Evolutionary conservation across 1,140 invertebrate genomes (phyloP), one percentile per base, ranked within the genome.

Genomic region (Papilio helenus): DNA sequence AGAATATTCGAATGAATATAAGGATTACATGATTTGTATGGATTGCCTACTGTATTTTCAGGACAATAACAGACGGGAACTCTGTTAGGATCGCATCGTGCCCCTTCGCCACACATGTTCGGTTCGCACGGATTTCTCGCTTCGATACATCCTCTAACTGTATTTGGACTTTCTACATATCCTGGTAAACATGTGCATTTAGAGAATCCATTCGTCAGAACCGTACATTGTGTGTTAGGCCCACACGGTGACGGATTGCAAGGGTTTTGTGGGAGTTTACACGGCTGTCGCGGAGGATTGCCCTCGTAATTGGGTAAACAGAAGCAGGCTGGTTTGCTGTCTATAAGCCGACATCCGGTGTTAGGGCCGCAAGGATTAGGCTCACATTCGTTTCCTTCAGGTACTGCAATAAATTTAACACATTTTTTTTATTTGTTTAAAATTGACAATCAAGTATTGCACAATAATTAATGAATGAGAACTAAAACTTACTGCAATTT

Each of bases 291-390:
- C 18, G 98, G 98, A 51, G 98, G 98, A 93, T 97, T 96, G 74
- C 98, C 98, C 94, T 98, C 97, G 90, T 97, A 99, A 88, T 98
- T 97, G 10, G 98, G 97, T 82, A 98, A 93, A 92, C 97, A 98
- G 95, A 98, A 98, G 86, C 98, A 98, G 18, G 96, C 95, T 16
- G 97, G 96, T 86, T 96, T 95, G 2, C 96, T 96, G 20, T 96
- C 95, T 2, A 97, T 96, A 55, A 97, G 94, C 79, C 97, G 94
- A 87, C 98, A 98, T 10, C 97, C 97, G 2, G 97, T 97, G 87
- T 98, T 97, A 0, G 96, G 96, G 23, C 98, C 98, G 89, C 98
- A 99, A 10, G 97, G 97, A 92, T 98, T 98, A n/a, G 97, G 96
- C 61, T 96, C 94, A 89, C 98, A 98, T 83, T 97, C 96, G 87